Evolutionary conservation across 2,113 vertebrate genomes (phyloP).

Genomic region (Colaptes auratus): DNA sequence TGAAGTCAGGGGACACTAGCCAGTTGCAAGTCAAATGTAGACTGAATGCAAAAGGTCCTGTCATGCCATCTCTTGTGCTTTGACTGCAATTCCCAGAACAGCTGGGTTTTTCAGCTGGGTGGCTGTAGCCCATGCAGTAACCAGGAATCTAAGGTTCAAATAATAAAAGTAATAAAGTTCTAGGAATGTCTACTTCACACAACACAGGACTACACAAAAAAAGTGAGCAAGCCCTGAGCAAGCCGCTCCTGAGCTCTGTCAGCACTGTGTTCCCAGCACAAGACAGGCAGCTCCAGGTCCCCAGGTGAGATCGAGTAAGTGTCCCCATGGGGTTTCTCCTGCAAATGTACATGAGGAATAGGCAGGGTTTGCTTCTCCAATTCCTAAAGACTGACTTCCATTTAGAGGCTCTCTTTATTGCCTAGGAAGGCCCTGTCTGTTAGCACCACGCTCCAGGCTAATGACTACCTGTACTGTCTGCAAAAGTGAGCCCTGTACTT

Average conservation of each 20-base stretch:
- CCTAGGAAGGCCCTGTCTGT: background rate
- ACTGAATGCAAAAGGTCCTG: background rate
- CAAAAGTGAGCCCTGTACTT: background rate
- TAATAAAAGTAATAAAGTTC: background rate
- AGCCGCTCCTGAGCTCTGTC: background rate
- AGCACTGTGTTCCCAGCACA: background rate
- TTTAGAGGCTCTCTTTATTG: background rate
- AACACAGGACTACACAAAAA: rapidly evolving
- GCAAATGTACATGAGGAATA: background rate
- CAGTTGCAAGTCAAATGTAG: background rate
- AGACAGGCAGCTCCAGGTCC: background rate
- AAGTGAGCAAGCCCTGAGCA: rapidly evolving
- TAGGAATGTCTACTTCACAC: background rate
- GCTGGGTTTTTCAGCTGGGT: background rate
- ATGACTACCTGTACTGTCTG: background rate
- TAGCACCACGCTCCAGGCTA: background rate
- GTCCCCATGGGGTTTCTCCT: background rate
- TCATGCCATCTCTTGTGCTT: background rate
- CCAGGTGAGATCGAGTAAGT: background rate
- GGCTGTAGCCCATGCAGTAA: background rate
- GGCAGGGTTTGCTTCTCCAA: background rate
- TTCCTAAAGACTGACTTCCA: background rate
- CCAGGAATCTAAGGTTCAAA: background rate
- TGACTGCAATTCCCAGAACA: background rate
- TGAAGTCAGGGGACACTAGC: background rate